Evolutionary conservation across 2,888 invertebrate genomes (phyloP).

Genomic region (Torymus texanus): DNA sequence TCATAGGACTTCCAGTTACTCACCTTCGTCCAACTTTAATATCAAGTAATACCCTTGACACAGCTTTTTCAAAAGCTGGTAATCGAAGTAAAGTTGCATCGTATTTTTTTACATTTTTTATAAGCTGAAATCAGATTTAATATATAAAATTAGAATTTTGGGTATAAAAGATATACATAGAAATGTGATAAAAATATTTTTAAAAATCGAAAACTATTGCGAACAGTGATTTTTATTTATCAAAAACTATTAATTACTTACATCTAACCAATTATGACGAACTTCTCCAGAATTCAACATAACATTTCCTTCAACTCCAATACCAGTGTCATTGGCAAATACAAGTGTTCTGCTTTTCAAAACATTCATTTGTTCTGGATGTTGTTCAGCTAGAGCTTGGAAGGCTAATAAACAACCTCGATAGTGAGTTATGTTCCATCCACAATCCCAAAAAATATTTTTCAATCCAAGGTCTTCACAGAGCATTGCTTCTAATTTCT

Average conservation of each 20-base stretch:
- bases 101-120: slow-evolving; percentile 87
- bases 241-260: slow-evolving; percentile 75
- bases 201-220: too few species aligned
- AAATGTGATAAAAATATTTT: too few species aligned
- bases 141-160: slow-evolving; percentile 7
- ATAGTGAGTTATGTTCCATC: slow-evolving; percentile 92
- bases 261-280: slow-evolving; percentile 93
- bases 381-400: slow-evolving; percentile 84
- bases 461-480: slow-evolving; percentile 78
- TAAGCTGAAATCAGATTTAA: slow-evolving; percentile 78
- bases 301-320: slow-evolving; percentile 92
- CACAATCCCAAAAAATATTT: slow-evolving; percentile 86
- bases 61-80: slow-evolving; percentile 88
- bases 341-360: slow-evolving; percentile 86
- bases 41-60: slow-evolving; percentile 88
- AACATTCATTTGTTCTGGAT: slow-evolving; percentile 82
- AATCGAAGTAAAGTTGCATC: slow-evolving; percentile 85
- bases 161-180: background rate
- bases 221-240: too few species aligned
- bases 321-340: slow-evolving; percentile 92
- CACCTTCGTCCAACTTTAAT: slow-evolving; percentile 90
- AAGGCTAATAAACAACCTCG: slow-evolving; percentile 93
- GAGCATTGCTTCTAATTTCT: slow-evolving; percentile 80
- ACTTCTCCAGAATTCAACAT: slow-evolving; percentile 95
- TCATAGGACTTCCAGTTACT: slow-evolving; percentile 65